Evolutionary conservation across 2,113 vertebrate genomes (phyloP).

Genomic region (Anolis carolinensis): DNA sequence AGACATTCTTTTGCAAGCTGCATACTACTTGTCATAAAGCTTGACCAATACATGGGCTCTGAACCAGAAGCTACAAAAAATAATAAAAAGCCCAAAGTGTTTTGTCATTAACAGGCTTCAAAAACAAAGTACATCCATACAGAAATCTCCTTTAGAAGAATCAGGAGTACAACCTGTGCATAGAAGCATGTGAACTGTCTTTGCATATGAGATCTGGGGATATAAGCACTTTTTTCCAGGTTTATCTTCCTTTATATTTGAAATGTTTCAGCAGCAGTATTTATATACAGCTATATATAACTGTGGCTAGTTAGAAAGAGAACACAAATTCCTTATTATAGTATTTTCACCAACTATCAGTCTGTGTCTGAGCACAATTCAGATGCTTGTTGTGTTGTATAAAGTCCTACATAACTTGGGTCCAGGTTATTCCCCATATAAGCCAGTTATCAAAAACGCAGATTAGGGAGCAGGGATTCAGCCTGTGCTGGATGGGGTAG

Average conservation of each 20-base stretch:
- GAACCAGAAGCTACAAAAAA: slow-evolving; percentile 84
- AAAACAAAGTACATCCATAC: not conserved
- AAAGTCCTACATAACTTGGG: too few relatives aligned
- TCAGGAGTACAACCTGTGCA: not conserved
- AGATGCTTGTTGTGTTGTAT: too few relatives aligned
- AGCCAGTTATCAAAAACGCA: too few relatives aligned
- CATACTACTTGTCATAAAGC: slow-evolving; percentile 99
- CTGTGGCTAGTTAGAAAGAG: not conserved
- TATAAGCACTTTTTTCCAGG: too few relatives aligned
- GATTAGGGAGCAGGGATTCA: too few relatives aligned
- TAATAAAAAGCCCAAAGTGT: slow-evolving; percentile 23
- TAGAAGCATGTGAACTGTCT: not conserved
- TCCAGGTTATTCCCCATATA: too few relatives aligned
- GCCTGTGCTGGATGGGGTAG: too few relatives aligned
- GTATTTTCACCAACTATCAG: too few relatives aligned
- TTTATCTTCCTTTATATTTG: not conserved
- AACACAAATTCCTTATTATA: too few relatives aligned
- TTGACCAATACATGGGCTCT: slow-evolving; percentile 98
- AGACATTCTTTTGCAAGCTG: slow-evolving; percentile 96
- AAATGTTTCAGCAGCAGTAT: not conserved
- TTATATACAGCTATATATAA: not conserved
- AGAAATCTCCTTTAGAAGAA: not conserved
- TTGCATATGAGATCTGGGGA: not conserved
- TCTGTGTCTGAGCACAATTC: too few relatives aligned
- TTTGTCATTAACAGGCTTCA: slow-evolving; percentile 3